Percentiles rank a stretch among this genome's conserved stretches.
phyloP scores from a whole-genome alignment of 2,797 vertebrate species.

The Delichon dasypus region DNA sequence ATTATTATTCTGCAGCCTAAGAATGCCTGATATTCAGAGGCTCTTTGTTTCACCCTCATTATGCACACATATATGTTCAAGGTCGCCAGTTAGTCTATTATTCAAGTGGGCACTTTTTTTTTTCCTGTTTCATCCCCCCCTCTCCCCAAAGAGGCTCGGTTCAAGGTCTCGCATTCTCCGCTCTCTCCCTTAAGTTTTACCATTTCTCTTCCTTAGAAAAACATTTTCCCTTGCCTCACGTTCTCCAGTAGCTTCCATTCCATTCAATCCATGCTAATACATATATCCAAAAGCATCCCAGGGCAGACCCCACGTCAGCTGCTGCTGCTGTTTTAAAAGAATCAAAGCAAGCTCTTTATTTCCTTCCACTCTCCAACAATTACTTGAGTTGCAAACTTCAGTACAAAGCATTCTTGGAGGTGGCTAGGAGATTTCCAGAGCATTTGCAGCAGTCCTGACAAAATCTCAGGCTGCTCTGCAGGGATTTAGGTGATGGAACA shows the following conservation, averaged over 20 bases:
- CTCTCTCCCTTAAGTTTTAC: conserved; percentile 70
- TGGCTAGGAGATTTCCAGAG: conserved; percentile 38
- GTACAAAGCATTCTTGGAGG: conserved; percentile 22
- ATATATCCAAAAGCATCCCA: conserved; percentile 32
- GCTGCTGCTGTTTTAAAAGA: conserved; percentile 60
- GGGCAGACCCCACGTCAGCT: conserved; percentile 45
- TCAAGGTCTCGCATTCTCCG: conserved; percentile 77
- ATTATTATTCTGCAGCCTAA: conserved; percentile 73
- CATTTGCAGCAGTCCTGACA: neutral
- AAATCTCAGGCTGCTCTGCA: neutral
- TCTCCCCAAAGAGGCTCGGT: conserved; percentile 64
- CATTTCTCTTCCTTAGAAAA: conserved; percentile 75
- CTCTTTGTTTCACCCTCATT: conserved; percentile 77
- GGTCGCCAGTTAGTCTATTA: conserved; percentile 76
- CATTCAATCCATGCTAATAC: conserved; percentile 59
- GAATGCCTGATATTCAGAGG: conserved; percentile 67
- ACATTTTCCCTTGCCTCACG: conserved; percentile 65
- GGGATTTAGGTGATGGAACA: neutral
- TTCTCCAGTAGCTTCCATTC: conserved; percentile 53
- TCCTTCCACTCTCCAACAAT: conserved; percentile 46
- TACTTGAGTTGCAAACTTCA: conserved; percentile 50
- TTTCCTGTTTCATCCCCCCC: conserved; percentile 50
- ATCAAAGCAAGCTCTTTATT: conserved; percentile 44
- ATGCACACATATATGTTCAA: conserved; percentile 75
- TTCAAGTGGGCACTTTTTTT: conserved; percentile 73